phyloP scores from a whole-genome alignment of 2,113 vertebrate species.

The Grus americana region DNA sequence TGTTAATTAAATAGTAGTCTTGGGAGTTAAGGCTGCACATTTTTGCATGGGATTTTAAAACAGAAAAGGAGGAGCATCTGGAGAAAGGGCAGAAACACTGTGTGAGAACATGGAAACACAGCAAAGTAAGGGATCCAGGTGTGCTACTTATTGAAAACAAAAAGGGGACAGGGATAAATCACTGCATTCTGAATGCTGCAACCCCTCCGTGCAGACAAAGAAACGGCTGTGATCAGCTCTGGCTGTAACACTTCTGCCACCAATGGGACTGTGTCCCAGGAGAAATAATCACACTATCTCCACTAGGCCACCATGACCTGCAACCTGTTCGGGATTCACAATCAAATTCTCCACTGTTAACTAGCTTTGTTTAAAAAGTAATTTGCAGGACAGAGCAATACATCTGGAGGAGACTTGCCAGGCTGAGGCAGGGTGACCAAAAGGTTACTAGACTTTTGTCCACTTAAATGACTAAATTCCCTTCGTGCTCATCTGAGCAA shows the following conservation, averaged over 20 bases:
- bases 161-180: not conserved
- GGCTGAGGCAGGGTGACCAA: not conserved
- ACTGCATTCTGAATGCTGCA: not conserved
- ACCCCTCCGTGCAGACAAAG: fast-evolving
- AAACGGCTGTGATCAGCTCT: not conserved
- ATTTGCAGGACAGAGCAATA: not conserved
- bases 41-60: constrained; percentile 13
- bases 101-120: not conserved
- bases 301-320: not conserved
- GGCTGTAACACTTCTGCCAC: not conserved
- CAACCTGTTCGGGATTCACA: not conserved
- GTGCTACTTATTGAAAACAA: not conserved
- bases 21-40: not conserved
- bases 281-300: not conserved
- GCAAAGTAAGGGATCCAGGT: not conserved
- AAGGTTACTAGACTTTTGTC: not conserved
- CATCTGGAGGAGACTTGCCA: not conserved
- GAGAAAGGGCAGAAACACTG: not conserved
- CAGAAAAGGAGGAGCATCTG: not conserved
- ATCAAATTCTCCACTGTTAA: not conserved
- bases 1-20: not conserved
- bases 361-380: not conserved
- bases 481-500: not conserved
- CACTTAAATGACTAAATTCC: not conserved
- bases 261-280: not conserved